Conservation (phyloP, 2,113 vertebrate species). For the Irena cyanogastra region DNA sequence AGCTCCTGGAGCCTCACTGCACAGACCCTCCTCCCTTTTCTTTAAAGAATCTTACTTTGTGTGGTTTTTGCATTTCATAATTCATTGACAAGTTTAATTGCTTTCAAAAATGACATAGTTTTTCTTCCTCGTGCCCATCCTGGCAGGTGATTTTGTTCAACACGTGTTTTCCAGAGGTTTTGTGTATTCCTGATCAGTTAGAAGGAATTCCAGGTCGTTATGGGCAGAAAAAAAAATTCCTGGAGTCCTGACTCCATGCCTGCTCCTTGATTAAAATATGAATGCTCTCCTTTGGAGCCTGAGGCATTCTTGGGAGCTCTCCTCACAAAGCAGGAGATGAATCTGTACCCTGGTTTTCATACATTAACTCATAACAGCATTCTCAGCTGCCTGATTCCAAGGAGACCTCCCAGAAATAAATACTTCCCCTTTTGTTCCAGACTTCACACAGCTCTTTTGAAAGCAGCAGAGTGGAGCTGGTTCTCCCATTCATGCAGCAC, state of each 20-base stretch:
- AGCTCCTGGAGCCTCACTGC: neutral
- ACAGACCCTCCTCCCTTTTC: neutral
- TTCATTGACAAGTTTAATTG: neutral
- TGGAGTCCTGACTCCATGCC: neutral
- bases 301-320: neutral
- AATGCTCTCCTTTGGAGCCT: conserved; percentile 16
- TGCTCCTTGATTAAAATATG: conserved; percentile 50
- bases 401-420: conserved; percentile 53
- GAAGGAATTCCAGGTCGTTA: neutral
- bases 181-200: neutral
- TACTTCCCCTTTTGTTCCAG: conserved; percentile 39
- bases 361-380: conserved; percentile 8
- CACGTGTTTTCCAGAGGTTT: neutral
- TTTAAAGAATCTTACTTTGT: rapidly evolving
- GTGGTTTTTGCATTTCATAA: neutral
- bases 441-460: conserved; percentile 25
- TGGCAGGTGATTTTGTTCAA: neutral
- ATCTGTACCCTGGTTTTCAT: conserved; percentile 30
- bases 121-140: neutral
- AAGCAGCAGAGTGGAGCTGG: neutral
- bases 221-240: neutral
- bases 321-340: conserved; percentile 27
- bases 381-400: conserved; percentile 51
- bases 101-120: neutral
- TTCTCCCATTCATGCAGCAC: neutral